A percentile compares a stretch with the other conserved stretches of the same genome.
phyloP scores from a whole-genome alignment of 2,113 vertebrate species.

The Rana temporaria region DNA sequence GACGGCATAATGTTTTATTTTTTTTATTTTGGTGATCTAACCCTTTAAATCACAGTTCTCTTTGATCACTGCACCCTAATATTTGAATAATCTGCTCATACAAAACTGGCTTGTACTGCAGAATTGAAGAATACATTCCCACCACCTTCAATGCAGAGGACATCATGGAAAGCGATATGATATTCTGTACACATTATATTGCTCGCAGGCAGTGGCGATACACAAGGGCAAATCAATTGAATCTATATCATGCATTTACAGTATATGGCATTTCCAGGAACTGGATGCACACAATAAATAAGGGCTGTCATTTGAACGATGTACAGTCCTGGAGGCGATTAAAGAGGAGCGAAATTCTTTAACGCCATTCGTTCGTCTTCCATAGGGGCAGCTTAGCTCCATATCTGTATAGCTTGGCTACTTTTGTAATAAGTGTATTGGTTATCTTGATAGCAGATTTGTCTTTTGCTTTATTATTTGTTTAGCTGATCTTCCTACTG shows the following conservation, averaged over 20 bases:
- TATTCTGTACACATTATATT: constrained; percentile 3
- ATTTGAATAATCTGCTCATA: no score
- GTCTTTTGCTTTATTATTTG: no score
- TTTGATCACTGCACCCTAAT: no score
- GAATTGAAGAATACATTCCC: no score
- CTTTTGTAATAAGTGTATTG: no score
- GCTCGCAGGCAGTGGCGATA: not conserved
- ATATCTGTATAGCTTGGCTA: no score
- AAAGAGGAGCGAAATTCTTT: not conserved
- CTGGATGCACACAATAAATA: constrained; percentile 35
- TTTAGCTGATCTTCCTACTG: no score
- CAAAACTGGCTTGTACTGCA: no score
- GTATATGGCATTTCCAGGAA: constrained; percentile 22
- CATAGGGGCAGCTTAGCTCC: not conserved
- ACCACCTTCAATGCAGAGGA: not conserved
- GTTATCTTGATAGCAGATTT: no score
- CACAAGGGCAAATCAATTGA: constrained; percentile 33
- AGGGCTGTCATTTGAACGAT: not conserved
- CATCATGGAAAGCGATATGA: not conserved
- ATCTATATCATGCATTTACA: constrained; percentile 28
- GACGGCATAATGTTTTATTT: no score
- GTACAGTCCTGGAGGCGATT: not conserved
- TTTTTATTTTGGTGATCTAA: no score
- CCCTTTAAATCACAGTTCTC: no score
- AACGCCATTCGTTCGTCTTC: not conserved